Percentiles rank a stretch among this genome's conserved stretches.
These are phyloP conservation scores for Oscheius sp. DNA, from an alignment of 2,888 invertebrate genomes.

Conservation along the genomic window DNA sequence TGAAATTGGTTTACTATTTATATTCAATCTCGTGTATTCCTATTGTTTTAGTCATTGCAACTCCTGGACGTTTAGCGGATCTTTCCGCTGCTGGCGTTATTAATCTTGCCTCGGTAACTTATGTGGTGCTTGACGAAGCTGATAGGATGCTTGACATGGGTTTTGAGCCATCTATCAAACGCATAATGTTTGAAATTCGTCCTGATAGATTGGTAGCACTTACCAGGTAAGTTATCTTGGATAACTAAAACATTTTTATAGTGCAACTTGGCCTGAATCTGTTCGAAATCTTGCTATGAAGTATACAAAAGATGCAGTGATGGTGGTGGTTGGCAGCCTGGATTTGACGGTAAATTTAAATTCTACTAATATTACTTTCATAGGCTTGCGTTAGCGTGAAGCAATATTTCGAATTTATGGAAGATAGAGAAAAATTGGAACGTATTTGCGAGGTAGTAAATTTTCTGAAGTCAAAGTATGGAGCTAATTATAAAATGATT, in stretches of 20 bases:
- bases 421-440: conserved; percentile 73
- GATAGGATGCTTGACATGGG: conserved; percentile 80
- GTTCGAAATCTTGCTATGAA: conserved; percentile 86
- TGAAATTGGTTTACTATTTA: conserved; percentile 82
- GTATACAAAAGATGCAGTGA: conserved; percentile 89
- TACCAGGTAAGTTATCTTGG: conserved; percentile 81
- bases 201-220: conserved; percentile 94
- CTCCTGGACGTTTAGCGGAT: conserved; percentile 92
- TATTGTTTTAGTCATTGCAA: conserved; percentile 82
- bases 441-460: conserved; percentile 45
- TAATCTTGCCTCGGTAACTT: conserved; percentile 43
- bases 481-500: conserved; percentile 84
- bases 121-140: conserved; percentile 84
- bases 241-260: conserved; percentile 69
- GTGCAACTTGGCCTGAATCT: conserved; percentile 92
- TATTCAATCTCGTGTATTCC: conserved; percentile 73
- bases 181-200: conserved; percentile 83
- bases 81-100: conserved; percentile 80
- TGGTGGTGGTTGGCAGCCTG: conserved; percentile 85
- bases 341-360: conserved; percentile 80
- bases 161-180: conserved; percentile 80
- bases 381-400: conserved; percentile 87
- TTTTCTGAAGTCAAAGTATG: conserved; percentile 80
- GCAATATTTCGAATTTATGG: conserved; percentile 83
- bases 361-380: conserved; percentile 31